Evolutionary conservation across 2,888 invertebrate genomes (phyloP), one percentile per base, ranked within the genome.

Genomic region (Athalia rosae): DNA sequence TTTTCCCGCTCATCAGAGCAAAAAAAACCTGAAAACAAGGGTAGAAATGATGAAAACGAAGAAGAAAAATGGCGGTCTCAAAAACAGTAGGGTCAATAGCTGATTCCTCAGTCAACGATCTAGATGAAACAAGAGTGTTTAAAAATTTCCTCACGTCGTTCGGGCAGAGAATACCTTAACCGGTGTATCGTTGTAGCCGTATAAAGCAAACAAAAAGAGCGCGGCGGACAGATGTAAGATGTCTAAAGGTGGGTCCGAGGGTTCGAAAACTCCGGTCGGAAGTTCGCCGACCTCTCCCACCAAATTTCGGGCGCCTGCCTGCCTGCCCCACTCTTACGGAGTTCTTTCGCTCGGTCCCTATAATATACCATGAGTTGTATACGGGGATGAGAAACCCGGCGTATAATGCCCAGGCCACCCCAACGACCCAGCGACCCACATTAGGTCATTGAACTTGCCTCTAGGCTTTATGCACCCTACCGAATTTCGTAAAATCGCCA

Each of bases 361-460:
- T 15, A n/a, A 5, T 13, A 9, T 41, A 3, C n/a, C 64, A 7
- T 41, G 7, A 47, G 62, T 61, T 48, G 28, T 48, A 28, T 28
- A 28, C 61, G 28, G 59, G 74, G 74, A 59, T 62, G 74, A 61
- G 48, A 28, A 62, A 62, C 48, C 47, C 61, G 61, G 41, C 28
- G 50, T 74, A 61, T 48, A 62, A 74, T 62, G 74, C 61, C 74
- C 61, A 61, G 74, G 74, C 74, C 61, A 77, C 77, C 71, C 77
- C 79, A 79, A 79, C 80, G 82, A 82, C 82, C 81, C 82, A 80
- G 79, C 83, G 80, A 82, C 82, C 81, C 80, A 82, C 80, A 81
- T 82, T 80, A 76, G 83, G 82, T 83, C 82, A 79, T 81, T 83
- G 82, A 83, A 81, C 82, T 69, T 63, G 43, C 50, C 74, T 61